A percentile compares a stretch with the other conserved stretches of the same genome.
Conservation (phyloP, 1,140 invertebrate genomes). For the Lasaia peninsularis region DNA sequence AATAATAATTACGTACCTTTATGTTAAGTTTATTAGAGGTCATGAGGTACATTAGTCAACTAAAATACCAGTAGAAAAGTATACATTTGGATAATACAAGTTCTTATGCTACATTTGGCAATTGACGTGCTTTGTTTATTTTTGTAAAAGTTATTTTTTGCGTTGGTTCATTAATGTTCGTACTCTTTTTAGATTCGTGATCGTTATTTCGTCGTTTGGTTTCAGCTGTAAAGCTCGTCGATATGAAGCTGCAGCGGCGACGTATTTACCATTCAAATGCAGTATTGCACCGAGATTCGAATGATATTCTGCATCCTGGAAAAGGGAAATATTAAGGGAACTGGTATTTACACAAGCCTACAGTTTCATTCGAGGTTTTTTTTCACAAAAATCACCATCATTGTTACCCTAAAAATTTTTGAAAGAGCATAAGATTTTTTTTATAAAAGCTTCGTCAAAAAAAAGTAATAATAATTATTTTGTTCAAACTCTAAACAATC, state of each 20-base stretch:
- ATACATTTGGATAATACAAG: constrained; percentile 4
- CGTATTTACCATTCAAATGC: constrained; percentile 93
- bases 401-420: too few species aligned
- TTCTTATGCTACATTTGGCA: constrained; percentile 45
- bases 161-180: constrained; percentile 59
- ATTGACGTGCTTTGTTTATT: constrained; percentile 45
- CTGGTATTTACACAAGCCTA: not conserved
- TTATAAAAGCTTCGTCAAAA: too few species aligned
- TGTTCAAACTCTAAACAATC: too few species aligned
- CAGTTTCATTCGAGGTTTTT: too few species aligned
- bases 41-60: not conserved
- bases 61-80: not conserved
- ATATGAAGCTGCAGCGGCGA: constrained; percentile 90
- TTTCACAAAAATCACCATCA: too few species aligned
- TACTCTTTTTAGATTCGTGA: constrained; percentile 92
- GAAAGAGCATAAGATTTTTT: too few species aligned
- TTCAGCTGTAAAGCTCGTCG: constrained; percentile 88
- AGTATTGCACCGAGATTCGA: constrained; percentile 96
- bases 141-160: constrained; percentile 39
- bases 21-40: too few species aligned
- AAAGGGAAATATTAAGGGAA: constrained; percentile 20
- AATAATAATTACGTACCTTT: too few species aligned
- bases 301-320: constrained; percentile 90
- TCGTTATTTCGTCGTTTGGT: constrained; percentile 90
- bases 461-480: too few species aligned